Evolutionary conservation across 2,113 vertebrate species (phyloP), one percentile per base, ranked within the genome.

Genomic region (Boulengeromyrus knoepffleri): DNA sequence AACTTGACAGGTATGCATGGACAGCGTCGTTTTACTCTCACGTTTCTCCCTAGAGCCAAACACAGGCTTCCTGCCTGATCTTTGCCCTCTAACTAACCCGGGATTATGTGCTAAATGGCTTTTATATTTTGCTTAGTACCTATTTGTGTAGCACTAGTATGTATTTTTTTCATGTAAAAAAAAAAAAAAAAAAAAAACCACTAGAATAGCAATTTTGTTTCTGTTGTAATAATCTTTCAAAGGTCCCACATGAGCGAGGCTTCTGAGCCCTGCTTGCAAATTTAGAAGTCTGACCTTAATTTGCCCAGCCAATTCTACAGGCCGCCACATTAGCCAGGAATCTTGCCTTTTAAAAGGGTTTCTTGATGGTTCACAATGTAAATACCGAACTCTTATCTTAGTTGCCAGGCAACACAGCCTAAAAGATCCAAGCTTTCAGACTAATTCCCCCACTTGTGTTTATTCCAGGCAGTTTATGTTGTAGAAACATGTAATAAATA

Each of bases 401-500:
- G 70, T 83, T 53, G 88, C 88, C 70, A 83, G 36, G 74, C 74
- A 80, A 42, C 74, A 5, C 17, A 13, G 4, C 74, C 17, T 0
- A 42, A 17, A 42, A 42, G 74, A 36, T 39, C 66, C 2, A n/a
- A 50, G 62, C 46, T 88, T 74, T 74, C 85, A 62, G 49, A 42
- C 49, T 39, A 53, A 83, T 80, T 80, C 70, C 62, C 45, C 13
- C 27, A n/a, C 58, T 49, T 49, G 56, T 49, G 56, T 88, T 88
- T 70, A 58, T 70, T 47, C 88, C 12, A 21, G 56, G 87, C 56
- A 46, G 88, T 66, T 70, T 70, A n/a, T 88, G 88, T 74, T 77
- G 62, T 17, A 74, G 88, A 50, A 88, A 49, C 42, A 45, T 39
- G 58, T 70, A 47, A 74, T 31, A 70, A 49, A 74, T 74, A 74